phyloP scores from a whole-genome alignment of 1,140 invertebrate genomes.

The Maniola jurtina region DNA sequence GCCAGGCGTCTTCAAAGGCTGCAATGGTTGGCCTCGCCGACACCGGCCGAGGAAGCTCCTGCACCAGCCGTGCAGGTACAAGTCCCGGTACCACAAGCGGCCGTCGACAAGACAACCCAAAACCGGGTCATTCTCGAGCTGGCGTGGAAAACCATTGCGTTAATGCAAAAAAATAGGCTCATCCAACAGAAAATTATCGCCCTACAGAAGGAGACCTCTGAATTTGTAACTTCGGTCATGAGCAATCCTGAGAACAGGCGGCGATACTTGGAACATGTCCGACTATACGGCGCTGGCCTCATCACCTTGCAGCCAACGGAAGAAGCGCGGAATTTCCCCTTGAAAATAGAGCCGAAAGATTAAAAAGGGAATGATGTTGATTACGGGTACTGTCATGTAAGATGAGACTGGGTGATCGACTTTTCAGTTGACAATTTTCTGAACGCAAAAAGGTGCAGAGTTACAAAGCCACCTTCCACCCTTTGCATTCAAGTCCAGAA shows the following conservation, averaged over 20 bases:
- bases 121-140: constrained; percentile 64
- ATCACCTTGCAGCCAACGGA: constrained; percentile 18
- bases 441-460: too few relatives aligned
- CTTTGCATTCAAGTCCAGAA: too few relatives aligned
- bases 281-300: constrained; percentile 35
- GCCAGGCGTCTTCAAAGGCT: constrained; percentile 57
- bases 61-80: constrained; percentile 25
- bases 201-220: constrained; percentile 63
- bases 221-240: constrained; percentile 63
- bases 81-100: constrained; percentile 21
- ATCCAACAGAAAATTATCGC: constrained; percentile 72
- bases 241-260: constrained; percentile 59
- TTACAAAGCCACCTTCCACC: too few relatives aligned
- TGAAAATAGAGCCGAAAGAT: constrained; percentile 51
- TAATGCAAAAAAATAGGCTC: constrained; percentile 68
- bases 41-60: constrained; percentile 30
- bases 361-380: constrained; percentile 34
- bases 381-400: not conserved
- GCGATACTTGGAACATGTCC: constrained; percentile 55
- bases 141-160: constrained; percentile 63
- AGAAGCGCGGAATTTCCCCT: constrained; percentile 31
- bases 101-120: constrained; percentile 51
- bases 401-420: not conserved
- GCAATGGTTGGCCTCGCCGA: constrained; percentile 43
- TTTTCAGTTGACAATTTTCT: too few relatives aligned